Conservation (phyloP, 2,113 vertebrate species). For the Anseranas semipalmata region DNA sequence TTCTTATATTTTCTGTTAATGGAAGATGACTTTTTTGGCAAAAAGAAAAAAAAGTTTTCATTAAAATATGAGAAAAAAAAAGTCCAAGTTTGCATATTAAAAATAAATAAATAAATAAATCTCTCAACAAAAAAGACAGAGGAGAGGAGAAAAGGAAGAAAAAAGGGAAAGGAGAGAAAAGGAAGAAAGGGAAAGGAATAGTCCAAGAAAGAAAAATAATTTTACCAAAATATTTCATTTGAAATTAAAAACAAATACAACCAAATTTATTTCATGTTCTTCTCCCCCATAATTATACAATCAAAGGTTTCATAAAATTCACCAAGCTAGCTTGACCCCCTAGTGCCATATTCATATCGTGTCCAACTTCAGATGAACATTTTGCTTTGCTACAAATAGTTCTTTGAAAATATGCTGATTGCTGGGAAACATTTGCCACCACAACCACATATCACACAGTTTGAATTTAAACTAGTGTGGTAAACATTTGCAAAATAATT, state of each 20-base stretch:
- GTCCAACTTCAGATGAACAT: not conserved
- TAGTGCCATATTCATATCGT: not conserved
- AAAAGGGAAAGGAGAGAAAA: no score
- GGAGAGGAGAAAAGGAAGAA: not conserved
- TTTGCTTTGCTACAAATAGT: not conserved
- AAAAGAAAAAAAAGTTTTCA: not conserved
- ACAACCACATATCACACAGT: not conserved
- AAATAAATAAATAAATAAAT: not conserved
- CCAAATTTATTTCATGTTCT: not conserved
- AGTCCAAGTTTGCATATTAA: not conserved
- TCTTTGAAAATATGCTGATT: conserved; percentile 8
- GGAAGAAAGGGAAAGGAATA: not conserved
- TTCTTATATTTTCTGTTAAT: not conserved
- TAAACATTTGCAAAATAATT: conserved; percentile 19
- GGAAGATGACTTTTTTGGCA: fast-evolving
- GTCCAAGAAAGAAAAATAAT: not conserved
- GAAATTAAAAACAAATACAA: not conserved
- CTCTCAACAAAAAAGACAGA: not conserved
- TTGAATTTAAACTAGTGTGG: not conserved
- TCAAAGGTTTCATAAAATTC: not conserved
- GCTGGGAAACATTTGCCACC: not conserved
- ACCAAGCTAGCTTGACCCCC: not conserved
- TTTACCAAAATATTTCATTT: not conserved
- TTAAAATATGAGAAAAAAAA: not conserved
- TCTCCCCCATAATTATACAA: not conserved